Evolutionary conservation across 1,140 invertebrate species (phyloP), one percentile per base, ranked within the genome.

Genomic region (Chironomus striatipennis): DNA sequence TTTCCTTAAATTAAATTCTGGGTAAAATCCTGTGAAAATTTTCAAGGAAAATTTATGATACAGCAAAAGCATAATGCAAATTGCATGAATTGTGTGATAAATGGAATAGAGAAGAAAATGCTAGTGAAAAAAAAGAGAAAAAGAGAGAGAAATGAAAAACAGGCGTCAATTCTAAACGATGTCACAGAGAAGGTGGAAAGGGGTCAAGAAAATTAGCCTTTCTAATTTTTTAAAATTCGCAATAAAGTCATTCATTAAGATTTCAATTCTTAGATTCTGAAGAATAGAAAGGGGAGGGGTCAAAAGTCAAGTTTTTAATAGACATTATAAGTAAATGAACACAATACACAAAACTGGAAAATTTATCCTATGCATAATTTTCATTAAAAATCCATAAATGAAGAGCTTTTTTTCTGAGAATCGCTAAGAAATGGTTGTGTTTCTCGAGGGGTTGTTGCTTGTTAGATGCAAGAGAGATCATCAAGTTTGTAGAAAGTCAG

Each of bases 51-150:
- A 57, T 57, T 57, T 12, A 57, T 57, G 47, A 57, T n/a, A 34
- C 47, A n/a, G 47, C 47, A 57, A 57, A 57, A 57, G 9, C 47
- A 57, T 57, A 57, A 57, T 57, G 47, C 47, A 57, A 57, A 15
- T 57, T 57, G 47, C 47, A 57, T n/a, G n/a, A 57, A 15, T 34
- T 34, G 12, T 5, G 12, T 57, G 47, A 57, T 57, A 57, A 57
- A 57, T 57, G 47, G n/a, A 57, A 57, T 47, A 47, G 9, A 57
- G 47, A 57, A 57, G 12, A 57, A 57, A 57, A 57, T 57, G 47
- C 47, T 57, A n/a, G 12, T 57, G 9, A 10, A n/a, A n/a, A 5
- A n/a, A n/a, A n/a, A n/a, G 47, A 57, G 47, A 57, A 47, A 9
- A 8, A 47, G 47, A 57, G 47, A 57, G n/a, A 12, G 12, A 12